A percentile compares a stretch with the other conserved stretches of the same genome.
Evolutionary conservation across 2,113 vertebrate species (phyloP).

Genomic region (Nothocercus nigrocapillus): DNA sequence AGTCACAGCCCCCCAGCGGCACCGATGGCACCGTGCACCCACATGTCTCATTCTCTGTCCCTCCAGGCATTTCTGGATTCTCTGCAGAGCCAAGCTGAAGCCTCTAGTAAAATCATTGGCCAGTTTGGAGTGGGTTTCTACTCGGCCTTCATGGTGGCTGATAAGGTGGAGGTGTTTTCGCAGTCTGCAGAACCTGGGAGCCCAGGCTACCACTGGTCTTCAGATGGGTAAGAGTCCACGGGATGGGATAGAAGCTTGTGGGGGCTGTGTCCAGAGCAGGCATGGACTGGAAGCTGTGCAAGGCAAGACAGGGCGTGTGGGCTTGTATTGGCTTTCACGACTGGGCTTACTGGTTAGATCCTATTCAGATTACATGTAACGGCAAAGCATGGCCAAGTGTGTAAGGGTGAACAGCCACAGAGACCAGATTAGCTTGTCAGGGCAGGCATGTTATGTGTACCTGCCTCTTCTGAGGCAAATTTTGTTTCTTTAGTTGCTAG

Average conservation of each 20-base stretch:
- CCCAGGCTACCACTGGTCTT: conserved; percentile 90
- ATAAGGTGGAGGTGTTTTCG: conserved; percentile 91
- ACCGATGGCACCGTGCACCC: background rate
- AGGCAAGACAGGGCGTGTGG: background rate
- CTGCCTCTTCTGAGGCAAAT: background rate
- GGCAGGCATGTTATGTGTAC: background rate
- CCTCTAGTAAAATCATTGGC: conserved; percentile 92
- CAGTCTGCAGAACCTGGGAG: conserved; percentile 76
- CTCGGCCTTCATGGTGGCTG: conserved; percentile 96
- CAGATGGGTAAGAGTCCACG: conserved; percentile 86
- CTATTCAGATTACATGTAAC: background rate
- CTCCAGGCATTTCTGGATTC: conserved; percentile 90
- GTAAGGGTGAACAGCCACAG: background rate
- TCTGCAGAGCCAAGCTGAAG: conserved; percentile 89
- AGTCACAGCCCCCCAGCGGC: background rate
- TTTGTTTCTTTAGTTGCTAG: background rate
- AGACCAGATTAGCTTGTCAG: background rate
- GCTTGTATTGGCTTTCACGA: background rate
- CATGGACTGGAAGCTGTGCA: background rate
- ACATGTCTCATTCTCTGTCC: background rate
- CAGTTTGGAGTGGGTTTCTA: conserved; percentile 99
- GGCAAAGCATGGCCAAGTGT: background rate
- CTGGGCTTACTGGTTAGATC: background rate
- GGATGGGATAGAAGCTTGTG: accelerated
- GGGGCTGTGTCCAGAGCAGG: background rate